Evolutionary conservation across 2,888 invertebrate genomes (phyloP).

Genomic region (Tachina lurida): DNA sequence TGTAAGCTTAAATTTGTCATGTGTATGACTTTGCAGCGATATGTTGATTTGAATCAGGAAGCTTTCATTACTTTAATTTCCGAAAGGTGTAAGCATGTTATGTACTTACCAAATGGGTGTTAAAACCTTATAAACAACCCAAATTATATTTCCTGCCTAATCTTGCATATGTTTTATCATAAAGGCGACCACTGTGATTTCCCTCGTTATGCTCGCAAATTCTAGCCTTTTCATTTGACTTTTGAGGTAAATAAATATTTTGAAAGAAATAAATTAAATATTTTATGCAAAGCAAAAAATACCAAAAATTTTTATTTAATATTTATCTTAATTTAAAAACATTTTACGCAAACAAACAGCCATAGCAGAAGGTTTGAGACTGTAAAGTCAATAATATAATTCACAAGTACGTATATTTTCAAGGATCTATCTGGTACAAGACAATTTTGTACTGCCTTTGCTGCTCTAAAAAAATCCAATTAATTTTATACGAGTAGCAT

Average conservation of each 20-base stretch:
- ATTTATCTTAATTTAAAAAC: not conserved
- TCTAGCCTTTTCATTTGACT: no score
- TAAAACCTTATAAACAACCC: no score
- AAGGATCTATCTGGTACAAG: not conserved
- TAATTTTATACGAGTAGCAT: constrained; percentile 29
- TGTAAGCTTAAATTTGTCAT: no score
- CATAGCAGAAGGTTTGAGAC: not conserved
- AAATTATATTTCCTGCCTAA: no score
- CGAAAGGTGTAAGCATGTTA: no score
- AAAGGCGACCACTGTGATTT: not conserved
- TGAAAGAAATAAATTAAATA: not conserved
- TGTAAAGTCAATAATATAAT: not conserved
- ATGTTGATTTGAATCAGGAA: no score
- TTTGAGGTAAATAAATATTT: not conserved
- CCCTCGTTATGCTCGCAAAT: not conserved
- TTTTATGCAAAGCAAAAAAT: not conserved
- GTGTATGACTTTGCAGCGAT: no score
- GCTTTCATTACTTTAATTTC: no score
- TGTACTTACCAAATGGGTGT: no score
- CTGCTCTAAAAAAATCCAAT: constrained; percentile 12
- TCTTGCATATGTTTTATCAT: not conserved
- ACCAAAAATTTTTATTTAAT: not conserved
- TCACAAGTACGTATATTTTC: not conserved
- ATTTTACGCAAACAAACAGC: not conserved
- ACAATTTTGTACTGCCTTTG: not conserved